phyloP scores from a whole-genome alignment of 2,113 vertebrate species.

The Pituophis catenifer region DNA sequence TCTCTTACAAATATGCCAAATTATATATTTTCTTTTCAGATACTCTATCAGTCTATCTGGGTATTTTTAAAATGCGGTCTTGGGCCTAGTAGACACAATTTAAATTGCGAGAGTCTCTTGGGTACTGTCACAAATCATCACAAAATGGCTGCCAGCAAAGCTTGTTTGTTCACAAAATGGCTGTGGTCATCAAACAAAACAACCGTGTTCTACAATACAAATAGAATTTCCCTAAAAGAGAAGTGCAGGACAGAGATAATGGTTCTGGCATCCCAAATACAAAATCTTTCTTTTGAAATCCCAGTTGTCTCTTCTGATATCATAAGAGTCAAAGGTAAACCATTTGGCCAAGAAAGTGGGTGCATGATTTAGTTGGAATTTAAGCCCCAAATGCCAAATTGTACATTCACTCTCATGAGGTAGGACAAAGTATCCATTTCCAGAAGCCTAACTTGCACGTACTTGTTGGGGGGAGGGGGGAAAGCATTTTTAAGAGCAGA shows the following conservation, averaged over 20 bases:
- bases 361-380: not conserved
- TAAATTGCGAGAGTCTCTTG: not conserved
- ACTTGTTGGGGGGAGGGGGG: not conserved
- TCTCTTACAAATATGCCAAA: not conserved
- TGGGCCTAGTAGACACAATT: not conserved
- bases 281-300: not conserved
- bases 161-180: not conserved
- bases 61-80: not conserved
- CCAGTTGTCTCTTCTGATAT: not conserved
- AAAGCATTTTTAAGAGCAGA: not conserved
- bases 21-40: constrained; percentile 12
- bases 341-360: not conserved
- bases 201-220: not conserved
- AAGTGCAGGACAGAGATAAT: not conserved
- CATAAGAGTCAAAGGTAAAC: not conserved
- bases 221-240: not conserved
- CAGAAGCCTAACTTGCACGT: not conserved
- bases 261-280: not conserved
- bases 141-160: not conserved
- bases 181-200: not conserved
- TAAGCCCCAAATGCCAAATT: not conserved
- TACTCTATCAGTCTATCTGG: not conserved
- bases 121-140: not conserved
- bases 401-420: not conserved
- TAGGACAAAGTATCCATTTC: not conserved